Evolutionary conservation across 2,797 vertebrate genomes (phyloP).

Genomic region (Galagoides demidoff): DNA sequence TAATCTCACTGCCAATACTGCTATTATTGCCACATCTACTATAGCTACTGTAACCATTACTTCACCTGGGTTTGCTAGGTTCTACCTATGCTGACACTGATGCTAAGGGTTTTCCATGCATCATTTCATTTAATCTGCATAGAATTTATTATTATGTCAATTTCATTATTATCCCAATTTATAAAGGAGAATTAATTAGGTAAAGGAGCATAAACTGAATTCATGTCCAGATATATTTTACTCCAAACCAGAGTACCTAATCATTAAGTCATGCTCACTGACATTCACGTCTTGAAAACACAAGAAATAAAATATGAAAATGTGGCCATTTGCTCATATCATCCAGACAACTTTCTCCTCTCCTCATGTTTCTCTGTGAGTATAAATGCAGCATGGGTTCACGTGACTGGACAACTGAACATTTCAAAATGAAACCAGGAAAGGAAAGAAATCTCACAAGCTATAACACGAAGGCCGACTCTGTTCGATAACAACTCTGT

Average conservation of each 20-base stretch:
- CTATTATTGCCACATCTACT: neutral
- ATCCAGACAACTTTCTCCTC: neutral
- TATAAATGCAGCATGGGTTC: neutral
- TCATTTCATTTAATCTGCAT: neutral
- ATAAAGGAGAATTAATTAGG: neutral
- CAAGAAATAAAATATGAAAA: neutral
- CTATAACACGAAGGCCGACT: neutral
- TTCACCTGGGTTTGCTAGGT: neutral
- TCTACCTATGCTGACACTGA: neutral
- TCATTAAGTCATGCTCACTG: neutral
- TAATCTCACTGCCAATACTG: rapidly evolving
- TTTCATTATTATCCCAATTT: neutral
- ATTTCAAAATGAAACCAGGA: constrained; percentile 24
- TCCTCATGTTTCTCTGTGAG: neutral
- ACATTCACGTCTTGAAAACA: neutral
- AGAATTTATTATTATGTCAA: neutral
- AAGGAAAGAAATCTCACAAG: neutral
- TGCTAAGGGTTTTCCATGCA: neutral
- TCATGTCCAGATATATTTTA: neutral
- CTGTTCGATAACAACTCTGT: constrained; percentile 4
- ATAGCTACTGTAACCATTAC: neutral
- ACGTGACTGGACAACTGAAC: neutral
- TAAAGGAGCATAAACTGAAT: neutral
- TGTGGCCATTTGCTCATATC: neutral
- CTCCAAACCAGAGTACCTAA: neutral